Conservation (phyloP, 1,140 invertebrate species). For the Adelges cooleyi region DNA sequence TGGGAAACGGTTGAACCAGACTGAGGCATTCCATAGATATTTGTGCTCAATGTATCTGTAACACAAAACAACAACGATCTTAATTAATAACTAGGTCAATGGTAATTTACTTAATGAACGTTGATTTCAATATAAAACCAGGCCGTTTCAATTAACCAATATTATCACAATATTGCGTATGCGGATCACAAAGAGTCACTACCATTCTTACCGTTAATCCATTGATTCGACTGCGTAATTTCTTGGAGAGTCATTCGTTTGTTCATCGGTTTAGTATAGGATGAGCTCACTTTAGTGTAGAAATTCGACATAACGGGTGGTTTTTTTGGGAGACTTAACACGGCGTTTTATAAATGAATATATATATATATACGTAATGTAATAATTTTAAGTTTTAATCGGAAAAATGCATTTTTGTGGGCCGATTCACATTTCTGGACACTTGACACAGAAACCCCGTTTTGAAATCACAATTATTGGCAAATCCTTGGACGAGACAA, state of each 20-base stretch:
- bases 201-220: conserved; percentile 63
- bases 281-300: conserved; percentile 5
- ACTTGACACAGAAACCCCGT: too few relatives aligned
- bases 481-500: too few relatives aligned
- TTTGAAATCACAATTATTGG: too few relatives aligned
- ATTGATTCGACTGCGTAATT: conserved; percentile 57
- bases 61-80: neutral
- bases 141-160: too few relatives aligned
- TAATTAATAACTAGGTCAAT: too few relatives aligned
- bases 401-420: neutral
- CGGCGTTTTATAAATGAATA: too few relatives aligned
- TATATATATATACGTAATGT: too few relatives aligned
- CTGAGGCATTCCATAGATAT: conserved; percentile 14
- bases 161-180: too few relatives aligned
- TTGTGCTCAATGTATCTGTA: conserved; percentile 6
- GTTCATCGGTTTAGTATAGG: conserved; percentile 1
- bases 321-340: neutral
- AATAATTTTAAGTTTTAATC: too few relatives aligned
- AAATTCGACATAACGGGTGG: conserved; percentile 1
- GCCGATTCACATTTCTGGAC: neutral
- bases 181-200: too few relatives aligned
- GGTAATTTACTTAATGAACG: too few relatives aligned
- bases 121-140: too few relatives aligned
- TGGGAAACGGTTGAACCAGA: conserved; percentile 18
- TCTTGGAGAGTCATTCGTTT: conserved; percentile 6